Percentiles rank a stretch among this genome's conserved stretches.
These are phyloP conservation scores for Falco columbarius DNA, from an alignment of 2,797 vertebrate genomes.

Conservation along the genomic window DNA sequence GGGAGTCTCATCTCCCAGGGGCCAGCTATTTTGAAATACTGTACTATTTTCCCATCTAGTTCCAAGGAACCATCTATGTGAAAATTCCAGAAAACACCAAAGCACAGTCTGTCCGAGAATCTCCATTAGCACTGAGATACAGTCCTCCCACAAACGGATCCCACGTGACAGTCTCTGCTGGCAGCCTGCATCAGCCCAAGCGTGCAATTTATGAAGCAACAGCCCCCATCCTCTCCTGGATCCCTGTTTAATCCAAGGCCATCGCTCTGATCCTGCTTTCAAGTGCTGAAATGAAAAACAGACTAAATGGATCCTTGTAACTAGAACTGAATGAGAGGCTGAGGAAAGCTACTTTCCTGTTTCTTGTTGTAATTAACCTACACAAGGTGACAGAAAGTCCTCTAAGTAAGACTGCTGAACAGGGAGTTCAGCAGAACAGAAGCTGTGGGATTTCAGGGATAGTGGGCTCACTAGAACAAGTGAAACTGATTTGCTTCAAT, in stretches of 20 bases:
- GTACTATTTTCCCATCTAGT: slow-evolving; percentile 18
- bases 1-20: slow-evolving; percentile 6
- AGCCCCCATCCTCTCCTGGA: not conserved
- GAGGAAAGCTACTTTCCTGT: slow-evolving; percentile 8
- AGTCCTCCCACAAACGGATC: not conserved
- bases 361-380: slow-evolving; percentile 12
- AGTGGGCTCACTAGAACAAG: not conserved
- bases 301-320: not conserved
- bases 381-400: not conserved
- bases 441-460: not conserved
- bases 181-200: slow-evolving; percentile 10
- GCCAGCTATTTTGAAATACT: slow-evolving; percentile 34
- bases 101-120: slow-evolving; percentile 10
- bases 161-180: not conserved
- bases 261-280: not conserved
- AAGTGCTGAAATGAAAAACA: slow-evolving; percentile 5
- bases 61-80: not conserved
- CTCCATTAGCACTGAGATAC: not conserved
- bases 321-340: not conserved
- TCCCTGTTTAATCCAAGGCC: not conserved
- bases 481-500: not conserved
- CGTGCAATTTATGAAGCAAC: not conserved
- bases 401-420: not conserved
- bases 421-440: not conserved
- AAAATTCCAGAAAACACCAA: slow-evolving; percentile 16